Percentiles rank a stretch among this genome's conserved stretches.
phyloP scores from a whole-genome alignment of 2,113 vertebrate species.

The Promerops cafer region DNA sequence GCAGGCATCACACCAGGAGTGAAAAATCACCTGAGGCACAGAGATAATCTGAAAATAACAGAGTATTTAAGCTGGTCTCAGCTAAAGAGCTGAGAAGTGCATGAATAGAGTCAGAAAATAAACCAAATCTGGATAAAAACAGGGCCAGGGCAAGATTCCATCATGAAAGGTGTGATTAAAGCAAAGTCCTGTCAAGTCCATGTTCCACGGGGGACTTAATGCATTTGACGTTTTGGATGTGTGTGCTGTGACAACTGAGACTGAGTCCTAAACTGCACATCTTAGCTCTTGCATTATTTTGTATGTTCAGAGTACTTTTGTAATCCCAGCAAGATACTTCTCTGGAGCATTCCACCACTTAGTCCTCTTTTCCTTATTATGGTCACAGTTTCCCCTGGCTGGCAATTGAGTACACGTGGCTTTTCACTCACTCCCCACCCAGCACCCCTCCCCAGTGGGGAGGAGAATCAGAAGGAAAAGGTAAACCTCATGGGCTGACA shows the following conservation, averaged over 20 bases:
- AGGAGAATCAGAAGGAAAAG: neutral
- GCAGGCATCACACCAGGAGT: neutral
- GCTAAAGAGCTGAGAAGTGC: neutral
- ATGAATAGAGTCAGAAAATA: neutral
- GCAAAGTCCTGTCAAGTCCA: neutral
- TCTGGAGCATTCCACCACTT: neutral
- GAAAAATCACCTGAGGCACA: neutral
- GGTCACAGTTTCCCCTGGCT: neutral
- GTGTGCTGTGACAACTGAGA: neutral
- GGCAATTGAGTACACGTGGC: accelerated
- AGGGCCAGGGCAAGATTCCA: neutral
- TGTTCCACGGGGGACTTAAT: neutral
- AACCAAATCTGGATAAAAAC: neutral
- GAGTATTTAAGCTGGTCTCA: neutral
- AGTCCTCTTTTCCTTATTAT: neutral
- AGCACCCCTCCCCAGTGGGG: neutral
- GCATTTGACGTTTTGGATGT: neutral
- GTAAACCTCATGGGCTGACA: neutral
- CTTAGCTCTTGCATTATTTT: neutral
- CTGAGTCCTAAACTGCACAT: neutral
- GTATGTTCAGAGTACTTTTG: neutral
- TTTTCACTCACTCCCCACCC: neutral
- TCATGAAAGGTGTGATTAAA: neutral
- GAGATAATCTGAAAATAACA: neutral
- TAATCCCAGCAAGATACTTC: neutral